Evolutionary conservation across 1,140 invertebrate genomes (phyloP).

Genomic region (Muscidifurax raptorellus): DNA sequence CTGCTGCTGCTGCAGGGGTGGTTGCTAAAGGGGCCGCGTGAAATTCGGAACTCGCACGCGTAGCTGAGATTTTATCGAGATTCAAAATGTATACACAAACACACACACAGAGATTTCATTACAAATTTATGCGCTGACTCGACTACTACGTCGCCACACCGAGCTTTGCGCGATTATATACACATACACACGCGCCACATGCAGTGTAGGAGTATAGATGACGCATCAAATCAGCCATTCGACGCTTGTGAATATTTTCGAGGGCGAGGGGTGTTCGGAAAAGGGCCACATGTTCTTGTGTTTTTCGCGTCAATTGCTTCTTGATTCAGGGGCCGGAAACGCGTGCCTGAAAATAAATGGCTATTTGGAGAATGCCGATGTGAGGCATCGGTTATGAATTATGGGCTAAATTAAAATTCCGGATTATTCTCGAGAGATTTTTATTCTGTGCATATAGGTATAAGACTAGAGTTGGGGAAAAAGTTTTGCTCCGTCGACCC

Average conservation of each 20-base stretch:
- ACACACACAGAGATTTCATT: slow-evolving; percentile 35
- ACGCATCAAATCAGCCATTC: neutral
- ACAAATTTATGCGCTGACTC: slow-evolving; percentile 37
- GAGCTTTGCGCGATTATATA: neutral
- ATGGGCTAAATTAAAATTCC: too few relatives aligned
- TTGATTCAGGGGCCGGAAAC: too few relatives aligned
- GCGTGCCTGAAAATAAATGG: too few relatives aligned
- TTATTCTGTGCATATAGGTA: too few relatives aligned
- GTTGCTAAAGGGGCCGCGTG: neutral
- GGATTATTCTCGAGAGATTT: too few relatives aligned
- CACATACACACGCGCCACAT: neutral
- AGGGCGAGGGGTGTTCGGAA: too few relatives aligned
- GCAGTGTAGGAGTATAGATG: neutral
- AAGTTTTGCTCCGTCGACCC: too few relatives aligned
- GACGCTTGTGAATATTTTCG: neutral
- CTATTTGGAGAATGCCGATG: too few relatives aligned
- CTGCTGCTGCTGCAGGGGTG: neutral
- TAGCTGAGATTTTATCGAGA: slow-evolving; percentile 30
- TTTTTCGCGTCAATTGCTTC: too few relatives aligned
- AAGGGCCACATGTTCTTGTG: too few relatives aligned
- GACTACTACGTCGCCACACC: neutral
- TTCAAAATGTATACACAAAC: slow-evolving; percentile 27
- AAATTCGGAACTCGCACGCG: neutral
- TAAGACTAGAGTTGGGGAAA: too few relatives aligned
- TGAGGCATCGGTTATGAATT: too few relatives aligned